A percentile compares a stretch with the other conserved stretches of the same genome.
phyloP scores from a whole-genome alignment of 2,888 invertebrate species.

The Epinotia brunnichana region DNA sequence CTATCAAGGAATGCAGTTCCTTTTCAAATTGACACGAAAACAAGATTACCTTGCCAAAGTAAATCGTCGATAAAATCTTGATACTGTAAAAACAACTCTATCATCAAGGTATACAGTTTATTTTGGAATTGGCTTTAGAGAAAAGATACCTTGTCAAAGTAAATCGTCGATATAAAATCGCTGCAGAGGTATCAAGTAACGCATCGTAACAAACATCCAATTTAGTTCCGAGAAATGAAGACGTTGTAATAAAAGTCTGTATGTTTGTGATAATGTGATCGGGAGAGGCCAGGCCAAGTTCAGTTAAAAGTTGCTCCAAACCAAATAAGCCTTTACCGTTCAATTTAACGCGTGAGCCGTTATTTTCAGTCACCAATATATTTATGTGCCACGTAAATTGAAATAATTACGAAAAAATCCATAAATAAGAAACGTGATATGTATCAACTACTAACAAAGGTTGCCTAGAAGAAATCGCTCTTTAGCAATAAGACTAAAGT shows the following conservation, averaged over 20 bases:
- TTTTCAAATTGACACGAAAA: not conserved
- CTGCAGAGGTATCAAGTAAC: constrained; percentile 35
- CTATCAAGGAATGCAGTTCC: not conserved
- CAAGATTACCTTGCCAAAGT: constrained; percentile 5
- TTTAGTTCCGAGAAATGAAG: constrained; percentile 42
- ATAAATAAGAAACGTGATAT: too few relatives aligned
- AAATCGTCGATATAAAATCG: constrained; percentile 6
- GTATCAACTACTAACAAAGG: too few relatives aligned
- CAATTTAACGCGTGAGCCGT: too few relatives aligned
- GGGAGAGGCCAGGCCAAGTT: constrained; percentile 37
- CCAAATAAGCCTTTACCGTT: too few relatives aligned
- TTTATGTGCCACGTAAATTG: too few relatives aligned
- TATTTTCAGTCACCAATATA: too few relatives aligned
- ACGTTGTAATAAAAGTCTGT: constrained; percentile 38
- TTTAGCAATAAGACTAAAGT: too few relatives aligned
- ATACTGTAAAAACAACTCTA: not conserved
- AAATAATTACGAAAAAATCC: too few relatives aligned
- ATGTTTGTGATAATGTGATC: constrained; percentile 17
- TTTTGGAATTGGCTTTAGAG: not conserved
- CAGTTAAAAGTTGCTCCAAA: not conserved
- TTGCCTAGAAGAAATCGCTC: too few relatives aligned
- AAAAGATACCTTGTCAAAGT: constrained; percentile 7
- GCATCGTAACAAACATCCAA: constrained; percentile 35
- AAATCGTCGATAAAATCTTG: not conserved
- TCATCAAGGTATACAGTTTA: not conserved